A percentile compares a stretch with the other conserved stretches of the same genome.
Conservation (phyloP, 2,888 invertebrate genomes). For the Sipha maydis region DNA sequence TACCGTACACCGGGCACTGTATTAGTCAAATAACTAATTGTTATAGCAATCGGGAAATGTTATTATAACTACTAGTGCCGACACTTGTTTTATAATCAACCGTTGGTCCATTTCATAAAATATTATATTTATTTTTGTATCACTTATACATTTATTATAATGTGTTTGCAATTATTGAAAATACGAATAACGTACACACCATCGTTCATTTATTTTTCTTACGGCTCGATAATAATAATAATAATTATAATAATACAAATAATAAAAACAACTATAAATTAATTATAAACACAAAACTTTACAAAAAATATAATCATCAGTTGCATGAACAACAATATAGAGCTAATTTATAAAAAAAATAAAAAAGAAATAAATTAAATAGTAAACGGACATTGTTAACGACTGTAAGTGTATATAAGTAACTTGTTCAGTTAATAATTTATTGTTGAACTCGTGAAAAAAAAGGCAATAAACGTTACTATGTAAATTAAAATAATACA, state of each 20-base stretch:
- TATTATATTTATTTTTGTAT: too few species aligned
- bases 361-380: neutral
- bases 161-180: neutral
- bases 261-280: neutral
- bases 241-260: too few species aligned
- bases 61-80: too few species aligned
- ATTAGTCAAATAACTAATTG: too few species aligned
- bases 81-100: too few species aligned
- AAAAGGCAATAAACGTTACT: neutral
- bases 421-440: neutral
- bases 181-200: neutral
- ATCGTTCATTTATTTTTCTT: neutral
- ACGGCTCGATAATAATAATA: neutral
- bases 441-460: neutral
- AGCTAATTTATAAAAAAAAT: neutral
- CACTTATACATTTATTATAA: too few species aligned
- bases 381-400: conserved; percentile 1
- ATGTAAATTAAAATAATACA: conserved; percentile 28
- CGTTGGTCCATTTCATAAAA: too few species aligned
- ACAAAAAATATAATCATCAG: neutral
- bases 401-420: neutral
- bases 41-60: too few species aligned
- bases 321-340: neutral
- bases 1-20: too few species aligned
- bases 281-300: neutral